Percentiles rank a stretch among this genome's conserved stretches.
These are phyloP conservation scores for Corythornis vintsioides DNA, from an alignment of 2,113 vertebrate species.

Conservation along the genomic window DNA sequence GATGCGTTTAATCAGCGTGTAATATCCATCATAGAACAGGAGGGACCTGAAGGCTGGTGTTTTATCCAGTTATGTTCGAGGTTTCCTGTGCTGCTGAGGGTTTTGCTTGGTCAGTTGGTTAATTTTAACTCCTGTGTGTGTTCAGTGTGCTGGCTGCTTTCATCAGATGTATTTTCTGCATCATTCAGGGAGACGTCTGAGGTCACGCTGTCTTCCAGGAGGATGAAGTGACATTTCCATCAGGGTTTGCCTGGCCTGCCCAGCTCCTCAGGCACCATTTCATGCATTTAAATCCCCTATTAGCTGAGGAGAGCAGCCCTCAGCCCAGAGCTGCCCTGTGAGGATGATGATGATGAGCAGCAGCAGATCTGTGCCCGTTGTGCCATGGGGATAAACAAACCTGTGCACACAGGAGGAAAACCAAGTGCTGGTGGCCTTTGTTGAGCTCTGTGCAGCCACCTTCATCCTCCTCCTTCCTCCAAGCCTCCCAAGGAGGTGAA, in stretches of 20 bases:
- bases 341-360: background rate
- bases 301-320: background rate
- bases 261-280: background rate
- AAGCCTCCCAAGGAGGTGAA: background rate
- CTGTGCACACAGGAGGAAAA: background rate
- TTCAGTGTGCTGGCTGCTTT: background rate
- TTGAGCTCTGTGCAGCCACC: background rate
- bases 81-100: background rate
- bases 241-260: background rate
- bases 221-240: background rate
- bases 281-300: slow-evolving; percentile 42
- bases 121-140: background rate
- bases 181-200: background rate
- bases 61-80: background rate
- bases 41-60: background rate
- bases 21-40: background rate
- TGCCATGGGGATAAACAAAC: background rate
- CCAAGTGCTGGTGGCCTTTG: rapidly evolving
- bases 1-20: background rate
- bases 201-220: background rate
- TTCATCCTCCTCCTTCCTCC: background rate
- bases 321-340: background rate
- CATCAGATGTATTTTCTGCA: background rate
- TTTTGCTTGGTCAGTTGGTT: background rate
- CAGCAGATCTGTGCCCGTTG: rapidly evolving